Percentiles rank a stretch among this genome's conserved stretches.
Conservation (phyloP, 2,888 invertebrate genomes). For the Philonicus albiceps region DNA sequence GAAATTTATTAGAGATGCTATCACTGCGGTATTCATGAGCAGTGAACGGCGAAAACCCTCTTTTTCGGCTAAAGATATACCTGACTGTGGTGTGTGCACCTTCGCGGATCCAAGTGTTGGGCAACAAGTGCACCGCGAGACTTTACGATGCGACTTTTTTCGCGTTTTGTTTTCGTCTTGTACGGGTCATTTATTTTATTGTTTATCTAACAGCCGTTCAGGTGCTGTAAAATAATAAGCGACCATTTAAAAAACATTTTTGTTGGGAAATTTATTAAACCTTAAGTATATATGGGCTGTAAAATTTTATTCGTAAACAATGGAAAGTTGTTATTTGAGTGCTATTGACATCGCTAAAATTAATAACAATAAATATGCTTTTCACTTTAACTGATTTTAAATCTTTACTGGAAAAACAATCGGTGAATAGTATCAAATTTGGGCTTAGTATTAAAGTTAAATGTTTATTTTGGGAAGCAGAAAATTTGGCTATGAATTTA, state of each 20-base stretch:
- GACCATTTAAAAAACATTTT: not conserved
- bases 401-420: too few species aligned
- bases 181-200: not conserved
- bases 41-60: not conserved
- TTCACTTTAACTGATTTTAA: not conserved
- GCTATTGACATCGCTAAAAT: not conserved
- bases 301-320: not conserved
- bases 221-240: not conserved
- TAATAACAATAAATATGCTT: not conserved
- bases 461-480: too few species aligned
- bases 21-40: not conserved
- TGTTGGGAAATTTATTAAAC: not conserved
- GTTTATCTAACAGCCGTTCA: not conserved
- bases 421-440: too few species aligned
- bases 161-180: not conserved
- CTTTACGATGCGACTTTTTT: not conserved
- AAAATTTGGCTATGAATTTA: too few species aligned
- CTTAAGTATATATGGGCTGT: not conserved
- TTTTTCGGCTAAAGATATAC: not conserved
- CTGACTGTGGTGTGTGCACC: too few species aligned
- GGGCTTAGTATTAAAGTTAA: too few species aligned
- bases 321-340: not conserved
- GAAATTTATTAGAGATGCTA: slow-evolving; percentile 26
- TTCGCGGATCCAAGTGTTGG: not conserved
- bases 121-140: not conserved